Percentiles rank a stretch among this genome's conserved stretches.
phyloP scores from a whole-genome alignment of 1,140 invertebrate species.

The Pseudomyrmex pallidus region DNA sequence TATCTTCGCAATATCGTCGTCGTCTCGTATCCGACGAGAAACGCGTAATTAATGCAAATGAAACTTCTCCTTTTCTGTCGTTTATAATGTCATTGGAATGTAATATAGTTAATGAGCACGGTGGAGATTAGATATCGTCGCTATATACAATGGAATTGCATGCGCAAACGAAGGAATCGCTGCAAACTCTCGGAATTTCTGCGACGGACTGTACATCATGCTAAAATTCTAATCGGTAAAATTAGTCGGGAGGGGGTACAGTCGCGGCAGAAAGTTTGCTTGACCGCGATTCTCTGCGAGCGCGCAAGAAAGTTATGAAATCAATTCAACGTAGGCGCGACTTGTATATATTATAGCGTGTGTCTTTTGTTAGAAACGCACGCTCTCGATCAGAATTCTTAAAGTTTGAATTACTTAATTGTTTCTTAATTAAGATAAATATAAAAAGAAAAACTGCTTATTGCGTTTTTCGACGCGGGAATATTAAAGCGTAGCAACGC shows the following conservation, averaged over 20 bases:
- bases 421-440: too few species aligned
- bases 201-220: slow-evolving; percentile 73
- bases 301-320: slow-evolving; percentile 81
- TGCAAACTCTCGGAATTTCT: slow-evolving; percentile 57
- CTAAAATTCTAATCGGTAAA: slow-evolving; percentile 83
- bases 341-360: slow-evolving; percentile 10
- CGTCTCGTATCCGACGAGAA: background rate
- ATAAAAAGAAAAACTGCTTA: too few species aligned
- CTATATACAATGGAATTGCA: background rate
- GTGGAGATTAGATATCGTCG: slow-evolving; percentile 48
- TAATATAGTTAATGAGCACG: slow-evolving; percentile 57
- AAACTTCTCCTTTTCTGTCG: background rate
- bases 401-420: too few species aligned
- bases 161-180: background rate
- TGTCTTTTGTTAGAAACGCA: slow-evolving; percentile 5
- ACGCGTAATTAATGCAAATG: background rate
- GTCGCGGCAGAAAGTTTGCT: slow-evolving; percentile 72
- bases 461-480: too few species aligned
- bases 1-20: background rate
- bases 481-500: too few species aligned
- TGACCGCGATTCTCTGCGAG: slow-evolving; percentile 78
- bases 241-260: slow-evolving; percentile 79
- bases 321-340: slow-evolving; percentile 72
- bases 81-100: slow-evolving; percentile 4
- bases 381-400: background rate